Evolutionary conservation across 1,140 invertebrate species (phyloP).

Genomic region (Drosophila grimshawi): DNA sequence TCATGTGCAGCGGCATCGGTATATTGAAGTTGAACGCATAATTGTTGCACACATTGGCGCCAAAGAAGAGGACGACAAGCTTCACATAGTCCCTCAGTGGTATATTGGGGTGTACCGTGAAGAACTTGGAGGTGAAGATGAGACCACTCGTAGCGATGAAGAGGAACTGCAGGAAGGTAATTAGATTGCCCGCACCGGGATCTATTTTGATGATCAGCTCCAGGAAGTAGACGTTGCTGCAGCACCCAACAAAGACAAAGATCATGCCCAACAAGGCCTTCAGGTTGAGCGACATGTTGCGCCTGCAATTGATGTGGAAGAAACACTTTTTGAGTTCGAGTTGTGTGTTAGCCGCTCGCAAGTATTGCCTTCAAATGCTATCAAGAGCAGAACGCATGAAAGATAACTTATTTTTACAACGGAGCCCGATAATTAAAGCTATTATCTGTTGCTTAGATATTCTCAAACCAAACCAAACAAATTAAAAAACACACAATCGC

Average conservation of each 20-base stretch:
- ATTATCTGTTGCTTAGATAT: background rate
- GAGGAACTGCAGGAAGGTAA: constrained; percentile 97
- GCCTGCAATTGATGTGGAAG: background rate
- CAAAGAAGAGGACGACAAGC: constrained; percentile 96
- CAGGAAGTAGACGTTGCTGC: constrained; percentile 95
- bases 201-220: constrained; percentile 95
- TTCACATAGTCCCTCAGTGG: constrained; percentile 92
- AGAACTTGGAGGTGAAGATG: constrained; percentile 94
- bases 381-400: background rate
- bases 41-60: constrained; percentile 97
- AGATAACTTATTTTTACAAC: background rate
- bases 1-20: constrained; percentile 99
- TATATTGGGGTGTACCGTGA: constrained; percentile 89
- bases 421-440: background rate
- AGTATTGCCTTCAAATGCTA: background rate
- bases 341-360: too few species aligned
- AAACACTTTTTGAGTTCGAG: too few species aligned
- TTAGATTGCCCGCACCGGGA: constrained; percentile 95
- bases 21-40: constrained; percentile 99
- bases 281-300: constrained; percentile 85
- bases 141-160: constrained; percentile 96
- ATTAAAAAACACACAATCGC: background rate
- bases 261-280: constrained; percentile 89
- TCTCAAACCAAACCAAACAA: background rate
- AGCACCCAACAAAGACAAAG: constrained; percentile 95